Base-by-base conservation (phyloP, 2,888 invertebrate species). In the Escarpia spicata region DNA sequence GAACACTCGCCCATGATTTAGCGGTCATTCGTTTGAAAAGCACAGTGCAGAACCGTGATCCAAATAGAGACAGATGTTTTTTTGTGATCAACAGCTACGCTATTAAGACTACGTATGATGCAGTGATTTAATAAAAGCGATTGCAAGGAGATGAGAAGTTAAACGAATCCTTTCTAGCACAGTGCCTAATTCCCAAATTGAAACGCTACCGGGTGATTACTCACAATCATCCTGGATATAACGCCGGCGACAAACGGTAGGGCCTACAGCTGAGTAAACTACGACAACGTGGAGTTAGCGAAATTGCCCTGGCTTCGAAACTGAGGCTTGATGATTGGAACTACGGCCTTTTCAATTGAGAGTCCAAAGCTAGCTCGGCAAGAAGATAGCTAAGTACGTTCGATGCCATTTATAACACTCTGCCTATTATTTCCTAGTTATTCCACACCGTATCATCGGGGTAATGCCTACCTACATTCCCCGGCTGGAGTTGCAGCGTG, bases 231-330 rank as follows among this genome's bases (percentile, higher is more conserved):
- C 75, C 75, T 75, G 75, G 75, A 75, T 75, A n/a, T 75, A 75
- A 26, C 75, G n/a, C 75, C 26, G 19, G 6, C 19, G 75, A 26
- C 75, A 75, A 4, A 75, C n/a, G 75, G 3, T 26, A 75, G n/a
- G 3, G 0, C n/a, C 15, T 26, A 3, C 75, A 26, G 19, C 19
- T 75, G 75, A 19, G 75, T 75, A 26, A n/a, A n/a, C 26, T 75
- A 26, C 6, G 75, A 6, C 75, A 75, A 75, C n/a, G 75, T 75
- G 75, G 75, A 75, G 75, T 19, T n/a, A 75, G 26, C 75, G 75
- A 75, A 75, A 75, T 75, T 75, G 75, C n/a, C 75, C 26, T 75
- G 19, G 75, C 75, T 75, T 75, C 75, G 75, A 75, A 75, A 75
- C 6, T 2, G 75, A n/a, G 26, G 26, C 19, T 26, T 6, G 75